Evolutionary conservation across 2,888 invertebrate species (phyloP).

Genomic region (Agrotis puta): DNA sequence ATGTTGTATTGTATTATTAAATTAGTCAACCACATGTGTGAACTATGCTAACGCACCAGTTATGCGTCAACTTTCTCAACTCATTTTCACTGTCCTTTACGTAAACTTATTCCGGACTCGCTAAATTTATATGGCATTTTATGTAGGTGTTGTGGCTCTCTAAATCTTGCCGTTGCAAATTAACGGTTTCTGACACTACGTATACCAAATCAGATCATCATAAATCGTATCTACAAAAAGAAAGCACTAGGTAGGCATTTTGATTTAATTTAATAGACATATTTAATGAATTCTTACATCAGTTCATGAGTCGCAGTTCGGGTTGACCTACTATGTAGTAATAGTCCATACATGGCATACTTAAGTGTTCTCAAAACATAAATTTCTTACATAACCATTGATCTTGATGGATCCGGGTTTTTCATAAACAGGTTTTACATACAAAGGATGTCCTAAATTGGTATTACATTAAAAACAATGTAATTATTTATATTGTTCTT

Average conservation of each 20-base stretch:
- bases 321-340: slow-evolving; percentile 46
- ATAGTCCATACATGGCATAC: slow-evolving; percentile 48
- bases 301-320: slow-evolving; percentile 18
- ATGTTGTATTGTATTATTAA: slow-evolving; percentile 72
- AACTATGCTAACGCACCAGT: slow-evolving; percentile 81
- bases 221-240: background rate
- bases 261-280: slow-evolving; percentile 15
- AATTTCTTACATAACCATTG: slow-evolving; percentile 51
- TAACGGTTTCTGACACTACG: slow-evolving; percentile 2
- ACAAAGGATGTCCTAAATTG: slow-evolving; percentile 44
- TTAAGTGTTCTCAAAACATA: slow-evolving; percentile 54
- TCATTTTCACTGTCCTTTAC: slow-evolving; percentile 72
- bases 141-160: slow-evolving; percentile 35
- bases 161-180: slow-evolving; percentile 12
- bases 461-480: slow-evolving; percentile 31
- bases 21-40: slow-evolving; percentile 78
- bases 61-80: slow-evolving; percentile 78
- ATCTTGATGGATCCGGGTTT: slow-evolving; percentile 56
- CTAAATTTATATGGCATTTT: slow-evolving; percentile 16
- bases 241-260: slow-evolving; percentile 1
- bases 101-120: slow-evolving; percentile 59
- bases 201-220: background rate
- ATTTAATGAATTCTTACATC: slow-evolving; percentile 36
- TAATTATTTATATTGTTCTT: slow-evolving; percentile 34
- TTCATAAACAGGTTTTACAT: slow-evolving; percentile 44